Evolutionary conservation across 2,888 invertebrate genomes (phyloP), one percentile per base, ranked within the genome.

Genomic region (Mongoloraphidia duomilia): DNA sequence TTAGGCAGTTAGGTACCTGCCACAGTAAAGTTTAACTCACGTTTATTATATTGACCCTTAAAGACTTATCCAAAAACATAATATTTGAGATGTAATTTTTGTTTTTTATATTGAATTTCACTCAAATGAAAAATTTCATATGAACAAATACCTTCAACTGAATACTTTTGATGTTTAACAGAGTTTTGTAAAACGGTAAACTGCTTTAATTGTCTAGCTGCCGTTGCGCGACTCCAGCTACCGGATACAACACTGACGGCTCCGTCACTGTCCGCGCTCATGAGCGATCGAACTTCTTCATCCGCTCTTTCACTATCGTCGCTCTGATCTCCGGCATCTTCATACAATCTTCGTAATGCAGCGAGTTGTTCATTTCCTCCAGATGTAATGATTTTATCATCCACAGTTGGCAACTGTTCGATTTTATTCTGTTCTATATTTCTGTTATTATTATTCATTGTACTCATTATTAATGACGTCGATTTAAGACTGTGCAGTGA

Each of bases 281-380:
- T 75, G 58, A 76, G 70, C 3, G 69, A 69, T 55, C 76, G 72
- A 1, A 79, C 79, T 60, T 79, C 78, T 58, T 77, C 77, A 57
- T 79, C 79, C 5, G 77, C 76, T 49, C 57, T 56, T 56, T 69
- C 76, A 51, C 69, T 71, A 45, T 62, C 65, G 54, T 73, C 74
- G 46, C 72, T 72, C 47, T 70, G 68, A 37, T 70, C 56, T 34
- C 61, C 64, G 39, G 66, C 65, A 49, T 68, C 66, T 36, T 54
- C 55, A 55, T 70, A 70, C 13, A 70, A 57, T 54, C 64, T 65
- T 55, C 63, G 64, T 51, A 69, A 57, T 10, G 64, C 69, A 55
- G 66, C 68, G 51, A 68, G 53, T 54, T 67, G 63, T 47, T 62
- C 60, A 17, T 36, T 46, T 44, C 44, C 37, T 46, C 47, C 44